Percentiles rank a stretch among this genome's conserved stretches.
These are phyloP conservation scores for Volucella zonaria DNA, from an alignment of 2,888 invertebrate species.

Conservation along the genomic window DNA sequence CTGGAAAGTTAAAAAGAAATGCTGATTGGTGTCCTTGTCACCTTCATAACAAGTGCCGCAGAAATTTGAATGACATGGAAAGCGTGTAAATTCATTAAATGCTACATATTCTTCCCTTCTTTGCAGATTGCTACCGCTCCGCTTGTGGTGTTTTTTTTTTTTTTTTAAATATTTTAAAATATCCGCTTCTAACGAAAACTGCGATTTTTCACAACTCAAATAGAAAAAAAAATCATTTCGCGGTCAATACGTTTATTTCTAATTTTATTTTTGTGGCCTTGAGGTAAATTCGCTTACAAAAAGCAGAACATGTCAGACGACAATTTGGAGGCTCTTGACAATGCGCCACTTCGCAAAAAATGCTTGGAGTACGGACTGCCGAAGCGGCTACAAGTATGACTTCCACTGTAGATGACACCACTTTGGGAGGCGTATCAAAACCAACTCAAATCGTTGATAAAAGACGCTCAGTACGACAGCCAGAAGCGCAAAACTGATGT, in stretches of 20 bases:
- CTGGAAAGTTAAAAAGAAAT: no score
- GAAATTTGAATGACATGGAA: no score
- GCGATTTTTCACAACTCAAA: constrained; percentile 10
- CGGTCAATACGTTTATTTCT: background rate
- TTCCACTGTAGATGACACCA: constrained; percentile 71
- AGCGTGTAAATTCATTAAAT: no score
- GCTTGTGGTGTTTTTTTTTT: no score
- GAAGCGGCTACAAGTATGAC: constrained; percentile 76
- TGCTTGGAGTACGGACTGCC: constrained; percentile 79
- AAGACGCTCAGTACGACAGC: constrained; percentile 63
- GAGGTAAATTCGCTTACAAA: background rate
- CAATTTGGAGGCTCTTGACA: constrained; percentile 78
- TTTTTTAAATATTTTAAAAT: constrained; percentile 62
- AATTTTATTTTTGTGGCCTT: constrained; percentile 4
- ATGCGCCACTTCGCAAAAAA: constrained; percentile 78
- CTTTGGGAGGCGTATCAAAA: constrained; percentile 53
- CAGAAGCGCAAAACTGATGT: constrained; percentile 73
- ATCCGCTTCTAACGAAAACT: constrained; percentile 48
- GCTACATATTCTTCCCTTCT: no score
- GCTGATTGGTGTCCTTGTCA: no score
- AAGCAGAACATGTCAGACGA: constrained; percentile 57
- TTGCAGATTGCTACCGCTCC: no score
- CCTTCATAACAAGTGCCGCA: no score
- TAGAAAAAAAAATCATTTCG: background rate
- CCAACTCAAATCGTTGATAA: constrained; percentile 53